These are phyloP conservation scores for Sterrhoptilus dennistouni DNA, from an alignment of 2,113 vertebrate genomes.

Conservation along the genomic window DNA sequence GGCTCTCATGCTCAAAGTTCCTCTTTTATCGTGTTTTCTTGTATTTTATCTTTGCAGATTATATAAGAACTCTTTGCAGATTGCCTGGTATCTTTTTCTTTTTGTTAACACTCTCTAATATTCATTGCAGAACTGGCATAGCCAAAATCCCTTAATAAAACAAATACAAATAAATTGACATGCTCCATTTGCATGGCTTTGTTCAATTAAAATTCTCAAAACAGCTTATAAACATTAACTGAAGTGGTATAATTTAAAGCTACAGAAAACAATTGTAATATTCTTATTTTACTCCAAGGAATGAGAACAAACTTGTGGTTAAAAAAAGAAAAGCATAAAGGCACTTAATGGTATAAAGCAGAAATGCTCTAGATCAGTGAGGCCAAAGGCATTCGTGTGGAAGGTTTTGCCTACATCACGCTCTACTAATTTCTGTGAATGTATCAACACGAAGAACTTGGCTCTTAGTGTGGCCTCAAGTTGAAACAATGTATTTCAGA, in stretches of 20 bases:
- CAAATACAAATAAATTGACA: not conserved
- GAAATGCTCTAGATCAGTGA: conserved; percentile 12
- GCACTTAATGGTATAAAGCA: not conserved
- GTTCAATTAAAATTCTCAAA: not conserved
- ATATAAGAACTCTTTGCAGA: not conserved
- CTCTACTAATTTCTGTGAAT: conserved; percentile 56
- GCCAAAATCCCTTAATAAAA: not conserved
- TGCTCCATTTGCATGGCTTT: not conserved
- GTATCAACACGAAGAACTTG: not conserved
- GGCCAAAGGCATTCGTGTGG: not conserved
- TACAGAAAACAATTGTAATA: not conserved
- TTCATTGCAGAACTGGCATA: not conserved
- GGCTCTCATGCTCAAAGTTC: not conserved
- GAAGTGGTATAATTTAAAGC: not conserved
- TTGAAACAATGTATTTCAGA: not conserved
- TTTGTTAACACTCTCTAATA: not conserved
- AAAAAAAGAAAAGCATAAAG: not conserved
- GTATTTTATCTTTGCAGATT: not conserved
- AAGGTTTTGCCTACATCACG: conserved; percentile 28
- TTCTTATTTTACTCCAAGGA: not conserved
- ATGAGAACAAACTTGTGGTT: not conserved
- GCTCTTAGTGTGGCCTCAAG: not conserved
- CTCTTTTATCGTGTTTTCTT: not conserved
- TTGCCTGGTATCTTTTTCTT: not conserved
- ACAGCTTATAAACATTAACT: not conserved